These are phyloP conservation scores for Eupithecia exiguata DNA, from an alignment of 2,888 invertebrate species.

Conservation along the genomic window DNA sequence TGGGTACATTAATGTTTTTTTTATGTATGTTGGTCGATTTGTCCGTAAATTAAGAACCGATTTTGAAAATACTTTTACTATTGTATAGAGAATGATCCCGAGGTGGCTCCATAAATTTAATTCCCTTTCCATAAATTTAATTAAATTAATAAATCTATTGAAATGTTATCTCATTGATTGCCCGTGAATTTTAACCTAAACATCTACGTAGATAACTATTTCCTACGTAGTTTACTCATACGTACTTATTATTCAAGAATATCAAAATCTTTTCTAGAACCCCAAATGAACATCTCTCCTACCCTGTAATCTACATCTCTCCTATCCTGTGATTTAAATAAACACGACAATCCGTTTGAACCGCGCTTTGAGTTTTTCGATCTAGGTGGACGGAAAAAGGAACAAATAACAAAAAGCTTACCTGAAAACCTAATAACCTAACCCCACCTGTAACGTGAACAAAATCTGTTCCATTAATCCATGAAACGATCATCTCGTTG, in stretches of 20 bases:
- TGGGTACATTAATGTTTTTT: no score
- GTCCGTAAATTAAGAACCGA: no score
- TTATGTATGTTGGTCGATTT: no score
- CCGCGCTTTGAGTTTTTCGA: not conserved
- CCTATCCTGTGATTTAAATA: not conserved
- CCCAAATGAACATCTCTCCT: not conserved
- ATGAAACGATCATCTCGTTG: constrained; percentile 29
- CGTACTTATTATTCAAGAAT: not conserved
- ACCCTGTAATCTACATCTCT: not conserved
- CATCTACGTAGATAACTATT: not conserved
- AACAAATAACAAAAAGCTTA: not conserved
- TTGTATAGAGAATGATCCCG: no score
- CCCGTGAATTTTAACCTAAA: not conserved
- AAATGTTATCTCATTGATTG: not conserved
- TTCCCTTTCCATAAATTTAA: no score
- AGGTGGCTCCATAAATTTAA: no score
- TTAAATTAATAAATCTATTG: no score
- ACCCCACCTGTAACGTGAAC: not conserved
- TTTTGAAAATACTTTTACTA: no score
- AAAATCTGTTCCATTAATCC: constrained; percentile 32
- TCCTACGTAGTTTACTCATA: not conserved
- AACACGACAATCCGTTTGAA: not conserved
- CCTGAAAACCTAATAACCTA: not conserved
- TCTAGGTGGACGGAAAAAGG: not conserved
- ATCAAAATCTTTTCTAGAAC: not conserved